Evolutionary conservation across 2,113 vertebrate species (phyloP).

Genomic region (Dendropsophus ebraccatus): DNA sequence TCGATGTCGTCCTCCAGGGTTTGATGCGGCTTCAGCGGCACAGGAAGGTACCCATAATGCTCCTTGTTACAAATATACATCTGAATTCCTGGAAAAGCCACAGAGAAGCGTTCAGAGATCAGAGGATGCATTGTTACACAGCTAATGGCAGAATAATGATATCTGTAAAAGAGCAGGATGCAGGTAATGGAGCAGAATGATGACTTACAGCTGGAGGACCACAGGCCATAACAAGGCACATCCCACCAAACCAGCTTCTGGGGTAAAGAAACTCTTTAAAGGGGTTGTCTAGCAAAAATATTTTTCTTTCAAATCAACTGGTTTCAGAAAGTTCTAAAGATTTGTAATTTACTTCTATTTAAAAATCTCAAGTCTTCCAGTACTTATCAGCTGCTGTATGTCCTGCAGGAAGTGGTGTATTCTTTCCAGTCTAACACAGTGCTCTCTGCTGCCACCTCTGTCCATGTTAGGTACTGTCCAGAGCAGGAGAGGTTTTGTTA

Average conservation of each 20-base stretch:
- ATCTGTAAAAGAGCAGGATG: neutral
- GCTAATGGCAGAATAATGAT: neutral
- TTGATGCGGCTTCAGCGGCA: conserved; percentile 90
- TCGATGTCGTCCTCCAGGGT: conserved; percentile 86
- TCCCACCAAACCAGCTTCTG: neutral
- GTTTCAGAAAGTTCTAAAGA: too few species aligned
- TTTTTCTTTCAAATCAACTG: too few species aligned
- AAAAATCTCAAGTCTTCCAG: too few species aligned
- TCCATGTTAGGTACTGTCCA: too few species aligned
- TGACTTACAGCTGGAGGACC: neutral
- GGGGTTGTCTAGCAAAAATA: too few species aligned
- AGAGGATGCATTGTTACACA: neutral
- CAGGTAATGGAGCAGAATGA: neutral
- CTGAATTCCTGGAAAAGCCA: conserved; percentile 74
- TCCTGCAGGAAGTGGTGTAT: too few species aligned
- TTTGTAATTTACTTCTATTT: too few species aligned
- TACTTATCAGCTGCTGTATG: too few species aligned
- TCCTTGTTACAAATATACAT: conserved; percentile 95
- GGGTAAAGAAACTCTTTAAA: neutral
- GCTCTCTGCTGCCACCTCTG: too few species aligned
- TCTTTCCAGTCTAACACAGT: too few species aligned
- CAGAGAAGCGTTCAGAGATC: neutral
- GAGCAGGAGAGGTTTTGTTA: too few species aligned
- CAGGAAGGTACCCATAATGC: conserved; percentile 92
- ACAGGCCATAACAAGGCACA: neutral